Base-by-base conservation (phyloP, 1,140 invertebrate genomes). In the Anastatus disparis region DNA sequence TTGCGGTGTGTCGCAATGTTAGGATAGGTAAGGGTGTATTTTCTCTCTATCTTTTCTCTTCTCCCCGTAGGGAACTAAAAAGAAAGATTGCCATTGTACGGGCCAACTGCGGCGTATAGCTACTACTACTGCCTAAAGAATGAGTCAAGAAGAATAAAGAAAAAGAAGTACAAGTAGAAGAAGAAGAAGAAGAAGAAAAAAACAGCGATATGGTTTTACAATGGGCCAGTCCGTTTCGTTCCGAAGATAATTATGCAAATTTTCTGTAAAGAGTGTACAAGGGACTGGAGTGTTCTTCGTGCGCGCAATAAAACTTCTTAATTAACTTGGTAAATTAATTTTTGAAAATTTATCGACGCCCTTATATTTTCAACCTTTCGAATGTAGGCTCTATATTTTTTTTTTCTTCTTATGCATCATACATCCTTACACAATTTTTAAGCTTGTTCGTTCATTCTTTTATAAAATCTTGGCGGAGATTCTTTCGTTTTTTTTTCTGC, bases 301-400 rank as follows among this genome's bases (percentile, higher is more conserved):
- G 10, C 42, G 17, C 20, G 65, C 52, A 68, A 59, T 53, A 62
- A 63, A 63, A 62, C 58, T 70, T 63, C 50, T 63, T 70, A 70
- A 70, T 70, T 70, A 70, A 63, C 58, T 63, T 55, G 15, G 59
- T 26, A n/a, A 63, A 70, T 70, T 70, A 70, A 70, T 70, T 70
- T 63, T 62, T 46, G 26, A 63, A 70, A 70, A 70, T 63, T 63
- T 59, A 56, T 70, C 27, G 35, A 35, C 3, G 2, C 8, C 35
- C 8, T 22, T n/a, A 68, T 10, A 17, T 17, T 12, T 0, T 13
- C n/a, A 22, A 15, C 22, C 27, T 53, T 55, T 10, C 27, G 24
- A 42, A 10, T n/a, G 9, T 3, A 6, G 10, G 31, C 31, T 35
- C 10, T 35, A 35, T 35, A 35, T 10, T 35, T 10, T 20, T 29